Evolutionary conservation across 2,113 vertebrate genomes (phyloP).

Genomic region (Dipodomys spectabilis): DNA sequence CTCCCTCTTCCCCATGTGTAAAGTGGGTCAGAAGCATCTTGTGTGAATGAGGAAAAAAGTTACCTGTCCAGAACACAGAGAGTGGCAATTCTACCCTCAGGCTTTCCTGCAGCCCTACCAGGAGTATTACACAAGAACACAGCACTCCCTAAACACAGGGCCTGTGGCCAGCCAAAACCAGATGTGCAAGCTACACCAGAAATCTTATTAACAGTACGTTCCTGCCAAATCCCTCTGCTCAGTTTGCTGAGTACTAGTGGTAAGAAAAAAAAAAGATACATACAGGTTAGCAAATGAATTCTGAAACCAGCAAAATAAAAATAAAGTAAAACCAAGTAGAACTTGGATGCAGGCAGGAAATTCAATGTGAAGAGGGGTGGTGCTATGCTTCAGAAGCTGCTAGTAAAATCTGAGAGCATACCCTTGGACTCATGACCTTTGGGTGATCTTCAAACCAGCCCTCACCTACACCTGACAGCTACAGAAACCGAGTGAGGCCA

Average conservation of each 20-base stretch:
- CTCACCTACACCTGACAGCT: neutral
- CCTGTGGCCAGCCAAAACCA: constrained; percentile 29
- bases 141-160: constrained; percentile 21
- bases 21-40: neutral
- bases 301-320: constrained; percentile 4
- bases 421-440: neutral
- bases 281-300: constrained; percentile 51
- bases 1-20: neutral
- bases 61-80: neutral
- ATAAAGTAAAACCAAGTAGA: neutral
- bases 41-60: neutral
- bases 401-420: neutral
- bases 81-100: neutral
- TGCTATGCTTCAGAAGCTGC: neutral
- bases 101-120: neutral
- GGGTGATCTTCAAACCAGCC: constrained; percentile 12
- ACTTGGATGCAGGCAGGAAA: constrained; percentile 10
- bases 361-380: neutral
- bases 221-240: constrained; percentile 51
- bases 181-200: neutral
- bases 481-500: neutral
- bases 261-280: neutral
- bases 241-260: neutral
- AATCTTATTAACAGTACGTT: neutral
- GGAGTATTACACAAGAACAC: neutral